These are phyloP conservation scores for Misgurnus mizolepis DNA, from an alignment of 2,113 vertebrate genomes.

Conservation along the genomic window DNA sequence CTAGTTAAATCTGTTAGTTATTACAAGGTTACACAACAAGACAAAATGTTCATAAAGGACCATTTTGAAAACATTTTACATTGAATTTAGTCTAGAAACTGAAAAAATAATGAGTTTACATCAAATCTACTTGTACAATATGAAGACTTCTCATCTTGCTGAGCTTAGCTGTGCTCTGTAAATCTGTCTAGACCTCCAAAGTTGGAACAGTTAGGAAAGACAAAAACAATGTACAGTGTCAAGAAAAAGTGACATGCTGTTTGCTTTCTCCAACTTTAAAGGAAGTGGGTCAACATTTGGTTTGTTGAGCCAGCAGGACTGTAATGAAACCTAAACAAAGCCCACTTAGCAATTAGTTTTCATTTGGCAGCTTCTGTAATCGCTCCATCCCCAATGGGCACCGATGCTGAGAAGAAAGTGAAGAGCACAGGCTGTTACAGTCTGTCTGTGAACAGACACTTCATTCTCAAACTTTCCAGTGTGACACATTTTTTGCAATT, in stretches of 20 bases:
- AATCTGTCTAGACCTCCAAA: not conserved
- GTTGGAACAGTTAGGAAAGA: not conserved
- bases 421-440: conserved; percentile 17
- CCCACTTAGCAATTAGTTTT: conserved; percentile 42
- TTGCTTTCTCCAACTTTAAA: conserved; percentile 13
- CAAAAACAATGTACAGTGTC: conserved; percentile 6
- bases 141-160: not conserved
- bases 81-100: not conserved
- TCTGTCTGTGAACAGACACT: conserved; percentile 6
- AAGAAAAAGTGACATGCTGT: conserved; percentile 7
- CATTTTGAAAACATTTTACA: not conserved
- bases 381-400: conserved; percentile 2
- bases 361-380: conserved; percentile 10
- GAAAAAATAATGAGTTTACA: not conserved
- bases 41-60: not conserved
- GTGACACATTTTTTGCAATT: not conserved
- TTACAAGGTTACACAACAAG: not conserved
- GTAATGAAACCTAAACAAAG: conserved; percentile 41
- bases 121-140: not conserved
- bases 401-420: not conserved
- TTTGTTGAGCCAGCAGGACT: conserved; percentile 20
- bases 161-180: not conserved
- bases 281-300: conserved; percentile 24
- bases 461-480: not conserved
- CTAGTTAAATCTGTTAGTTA: not conserved